Evolutionary conservation across 2,888 invertebrate species (phyloP).

Genomic region (Hypercompe scribonia): DNA sequence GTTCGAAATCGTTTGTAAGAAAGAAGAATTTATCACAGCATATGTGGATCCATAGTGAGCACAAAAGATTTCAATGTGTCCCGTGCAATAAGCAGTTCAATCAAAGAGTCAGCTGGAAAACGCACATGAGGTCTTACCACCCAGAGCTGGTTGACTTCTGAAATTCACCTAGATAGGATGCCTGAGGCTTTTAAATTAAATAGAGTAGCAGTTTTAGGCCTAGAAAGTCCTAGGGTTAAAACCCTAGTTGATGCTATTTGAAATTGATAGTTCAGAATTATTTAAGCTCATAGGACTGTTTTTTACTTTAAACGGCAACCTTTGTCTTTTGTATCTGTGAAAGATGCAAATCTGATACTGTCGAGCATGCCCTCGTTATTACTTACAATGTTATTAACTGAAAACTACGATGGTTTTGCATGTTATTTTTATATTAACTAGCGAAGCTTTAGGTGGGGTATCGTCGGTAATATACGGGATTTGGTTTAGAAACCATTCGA

Average conservation of each 20-base stretch:
- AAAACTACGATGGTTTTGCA: background rate
- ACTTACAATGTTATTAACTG: background rate
- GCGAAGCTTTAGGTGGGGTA: background rate
- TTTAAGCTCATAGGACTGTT: background rate
- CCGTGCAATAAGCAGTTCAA: conserved; percentile 64
- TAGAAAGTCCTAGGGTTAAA: background rate
- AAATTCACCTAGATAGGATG: conserved; percentile 11
- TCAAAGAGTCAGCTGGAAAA: conserved; percentile 63
- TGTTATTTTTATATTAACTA: background rate
- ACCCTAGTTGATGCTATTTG: background rate
- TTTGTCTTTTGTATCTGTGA: background rate
- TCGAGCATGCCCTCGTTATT: background rate
- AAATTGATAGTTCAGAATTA: background rate
- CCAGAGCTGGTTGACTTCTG: conserved; percentile 64
- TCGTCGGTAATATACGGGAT: background rate
- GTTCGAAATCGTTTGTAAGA: conserved; percentile 70
- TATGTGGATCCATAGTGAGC: conserved; percentile 70
- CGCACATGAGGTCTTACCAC: conserved; percentile 70
- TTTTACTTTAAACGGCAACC: background rate
- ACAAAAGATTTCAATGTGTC: conserved; percentile 65
- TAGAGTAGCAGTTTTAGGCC: background rate
- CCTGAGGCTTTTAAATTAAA: conserved; percentile 8
- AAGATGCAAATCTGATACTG: background rate
- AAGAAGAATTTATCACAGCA: conserved; percentile 68
- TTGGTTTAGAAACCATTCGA: background rate